Base-by-base conservation (phyloP, 2,888 invertebrate genomes). In the Trichogramma dendrolimi region DNA sequence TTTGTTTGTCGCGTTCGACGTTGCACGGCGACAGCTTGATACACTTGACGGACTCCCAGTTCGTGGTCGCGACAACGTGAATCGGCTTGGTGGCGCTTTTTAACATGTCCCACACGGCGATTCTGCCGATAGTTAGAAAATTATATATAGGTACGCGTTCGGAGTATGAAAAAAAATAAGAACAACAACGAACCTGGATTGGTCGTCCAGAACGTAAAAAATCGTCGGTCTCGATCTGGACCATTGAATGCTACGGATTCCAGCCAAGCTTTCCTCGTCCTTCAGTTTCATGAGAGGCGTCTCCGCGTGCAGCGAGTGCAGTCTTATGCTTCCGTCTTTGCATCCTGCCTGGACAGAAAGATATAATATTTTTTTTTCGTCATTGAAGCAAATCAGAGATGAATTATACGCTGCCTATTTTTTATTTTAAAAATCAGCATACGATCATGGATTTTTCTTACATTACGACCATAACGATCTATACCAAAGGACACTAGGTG, bases 21-120 rank as follows among this genome's bases (percentile, higher is more conserved):
- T 71, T 70, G 48, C 77, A 73, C 10, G 82, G 76, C 40, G 82
- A 81, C 48, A 83, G 68, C 67, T 77, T 79, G 71, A 84, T 79
- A 65, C 76, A 77, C 53, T 72, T 78, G 11, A 83, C 78, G 7
- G 72, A 70, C 38, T 72, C 72, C 67, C 68, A 71, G 57, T 79
- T 78, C 48, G 74, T 76, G 64, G 81, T 79, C 4, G 79, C 78
- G 61, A 83, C 70, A 4, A 80, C 80, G 69, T 79, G 74, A 40
- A 77, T 72, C 0, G 84, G 84, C 66, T 76, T 76, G 66, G 82
- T 79, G 69, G 84, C 83, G 66, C 82, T 83, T 53, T 75, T 76
- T 58, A 77, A 77, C 64, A 85, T 74, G 72, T 85, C 80, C 84
- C 85, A 85, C 46, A 84, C 72, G 62, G 83, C 80, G 50, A 85